Base-by-base conservation (phyloP, 2,113 vertebrate species). In the Pollachius pollachius region DNA sequence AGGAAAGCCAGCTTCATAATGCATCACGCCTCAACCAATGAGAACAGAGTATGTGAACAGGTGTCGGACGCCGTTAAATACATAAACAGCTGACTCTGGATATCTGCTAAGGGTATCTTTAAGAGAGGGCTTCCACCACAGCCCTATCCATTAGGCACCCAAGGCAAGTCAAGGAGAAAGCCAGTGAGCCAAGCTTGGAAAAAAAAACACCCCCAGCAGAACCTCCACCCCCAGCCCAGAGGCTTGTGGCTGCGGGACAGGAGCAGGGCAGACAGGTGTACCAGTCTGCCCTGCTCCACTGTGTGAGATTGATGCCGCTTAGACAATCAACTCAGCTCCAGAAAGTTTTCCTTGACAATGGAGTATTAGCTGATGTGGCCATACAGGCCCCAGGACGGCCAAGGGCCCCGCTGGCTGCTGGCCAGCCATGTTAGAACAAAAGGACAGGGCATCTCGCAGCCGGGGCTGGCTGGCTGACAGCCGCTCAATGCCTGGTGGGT, bases 301-400 rank as follows among this genome's bases (percentile, higher is more conserved):
- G 77, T 11, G 68, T 79, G 83, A 87, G 72, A 84, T 78, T 81
- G 81, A 89, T 83, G 79, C 81, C 78, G 81, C 64, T 73, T 73
- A 80, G 84, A 90, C 87, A 87, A 87, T 88, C 79, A 81, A 87
- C 72, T 85, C 82, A 52, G 85, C 82, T 87, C 82, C 41, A 12
- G 77, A 80, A 86, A 83, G 82, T 87, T 74, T 81, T 88, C 87
- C 85, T 83, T 82, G 88, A 91, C 89, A 91, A 91, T 90, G 91
- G 84, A 68, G 80, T 73, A 81, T 87, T 89, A 89, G 87, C 75
- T 77, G 79, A 84, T 80, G 72, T 85, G 81, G 89, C 79, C 79
- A 80, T 72, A 81, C 79, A 84, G 85, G 30, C 7, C 85, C 84
- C 77, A 85, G 85, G 86, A 86, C 77, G 82, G 83, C 81, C 68